Conservation (phyloP, 1,140 invertebrate species). For the Euborellia annulipes region DNA sequence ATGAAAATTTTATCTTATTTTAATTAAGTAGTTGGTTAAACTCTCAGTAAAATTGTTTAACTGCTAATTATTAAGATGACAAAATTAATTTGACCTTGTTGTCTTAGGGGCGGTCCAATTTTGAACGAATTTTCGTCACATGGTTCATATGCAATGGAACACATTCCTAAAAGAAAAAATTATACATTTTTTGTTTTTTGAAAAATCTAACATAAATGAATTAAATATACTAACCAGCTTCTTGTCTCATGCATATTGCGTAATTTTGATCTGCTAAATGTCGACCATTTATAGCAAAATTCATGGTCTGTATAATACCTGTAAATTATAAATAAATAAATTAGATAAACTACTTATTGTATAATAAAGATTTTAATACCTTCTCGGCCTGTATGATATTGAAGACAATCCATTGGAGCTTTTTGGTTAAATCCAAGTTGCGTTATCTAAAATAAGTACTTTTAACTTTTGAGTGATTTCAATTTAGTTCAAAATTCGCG, state of each 20-base stretch:
- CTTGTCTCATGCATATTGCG: conserved; percentile 54
- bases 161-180: conserved; percentile 30
- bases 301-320: conserved; percentile 54
- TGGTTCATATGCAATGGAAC: conserved; percentile 56
- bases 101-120: conserved; percentile 43
- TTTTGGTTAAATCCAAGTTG: conserved; percentile 6
- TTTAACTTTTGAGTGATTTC: too few relatives aligned
- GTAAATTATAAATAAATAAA: conserved; percentile 11
- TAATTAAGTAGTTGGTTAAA: background rate
- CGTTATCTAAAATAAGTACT: conserved; percentile 9
- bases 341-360: too few relatives aligned
- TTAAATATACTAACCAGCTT: conserved; percentile 29
- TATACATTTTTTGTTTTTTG: too few relatives aligned
- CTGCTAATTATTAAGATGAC: background rate
- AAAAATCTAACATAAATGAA: too few relatives aligned
- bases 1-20: background rate
- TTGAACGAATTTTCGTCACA: conserved; percentile 59
- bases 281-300: conserved; percentile 61
- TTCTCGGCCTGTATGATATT: too few relatives aligned
- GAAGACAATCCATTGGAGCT: too few relatives aligned
- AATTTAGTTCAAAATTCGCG: too few relatives aligned
- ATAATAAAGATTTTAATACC: too few relatives aligned
- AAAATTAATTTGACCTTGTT: conserved; percentile 3
- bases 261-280: conserved; percentile 65
- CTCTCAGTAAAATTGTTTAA: background rate